Evolutionary conservation across 1,140 invertebrate species (phyloP), one percentile per base, ranked within the genome.

Genomic region (Procambarus virginalis): DNA sequence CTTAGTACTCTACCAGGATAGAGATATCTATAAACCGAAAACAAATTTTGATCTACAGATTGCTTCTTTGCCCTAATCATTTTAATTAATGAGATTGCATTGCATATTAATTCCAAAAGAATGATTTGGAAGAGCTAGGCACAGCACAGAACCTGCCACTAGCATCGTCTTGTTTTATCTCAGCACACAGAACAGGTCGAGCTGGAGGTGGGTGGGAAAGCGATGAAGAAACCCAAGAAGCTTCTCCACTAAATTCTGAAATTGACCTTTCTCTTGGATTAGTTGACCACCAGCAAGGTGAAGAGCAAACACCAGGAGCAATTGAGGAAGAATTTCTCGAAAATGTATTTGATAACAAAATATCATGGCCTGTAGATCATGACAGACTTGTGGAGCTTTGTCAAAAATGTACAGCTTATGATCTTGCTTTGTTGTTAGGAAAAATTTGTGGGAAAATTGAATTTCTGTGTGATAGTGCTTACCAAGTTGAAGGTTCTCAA

Each of bases 151-250:
- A 55, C 51, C 51, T 2, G 51, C 51, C 5, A 10, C 10, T 10
- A 55, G 51, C 5, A 10, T 1, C 5, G 0, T 55, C 8, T 5
- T 34, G 34, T 55, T 55, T 55, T 55, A 12, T 87, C 49, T 20
- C 80, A 89, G 88, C 75, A 12, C 88, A 89, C 75, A 77, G 73
- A 8, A 68, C 45, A 49, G 88, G 88, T 46, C 80, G 75, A 2
- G 81, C 88, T 34, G 88, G 88, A 75, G 88, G 88, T 22, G 88
- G 88, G 4, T 89, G 88, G 88, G 88, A 89, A n/a, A 89, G 88
- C 79, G 88, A 89, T 51, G 88, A 84, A 51, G 81, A 84, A 49
- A 10, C 75, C 17, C 83, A 75, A 17, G 80, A 84, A 49, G 49
- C 58, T 17, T 45, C 88, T 12, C 45, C 81, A 10, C 82, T 89